Base-by-base conservation (phyloP, 2,797 vertebrate species). In the Acanthornis magna region DNA sequence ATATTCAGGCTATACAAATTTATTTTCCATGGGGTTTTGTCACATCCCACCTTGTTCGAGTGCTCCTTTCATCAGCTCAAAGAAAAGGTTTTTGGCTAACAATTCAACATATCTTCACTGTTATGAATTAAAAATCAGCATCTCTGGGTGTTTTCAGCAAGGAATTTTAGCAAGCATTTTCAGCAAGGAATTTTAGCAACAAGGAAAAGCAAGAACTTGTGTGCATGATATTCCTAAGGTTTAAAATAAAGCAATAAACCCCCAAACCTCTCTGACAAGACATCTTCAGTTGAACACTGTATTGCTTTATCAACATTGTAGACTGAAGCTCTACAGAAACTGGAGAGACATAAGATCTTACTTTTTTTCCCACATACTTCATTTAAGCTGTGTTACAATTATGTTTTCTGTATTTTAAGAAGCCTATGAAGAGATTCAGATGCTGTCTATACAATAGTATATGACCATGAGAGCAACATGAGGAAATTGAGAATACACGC, bases 201-300 rank as follows among this genome's bases (percentile, higher is more conserved):
- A 11, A 61, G 14, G 15, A 76, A 70, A 75, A 50, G 9, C 22
- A 73, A 58, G 27, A 32, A 38, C 29, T 76, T 65, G 9, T 21
- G n/a, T 27, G 19, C 8, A 13, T 32, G 10, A 34, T 47, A 76
- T 58, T 75, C 30, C 30, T 54, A 40, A 30, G 40, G 25, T 40
- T 85, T 60, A 23, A 71, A 81, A 79, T 79, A 48, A 36, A 88
- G 11, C 11, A 85, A 58, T 30, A 43, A 72, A 0, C 7, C 3
- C 8, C 13, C 11, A 57, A 47, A 50, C 20, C 27, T 65, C 22
- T 68, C 23, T 79, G 55, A 48, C 26, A 54, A 87, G 32, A 29
- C 6, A 51, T 23, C 7, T 74, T 91, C 30, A 38, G 2, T 3
- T 65, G n/a, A 75, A 67, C 6, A 13, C 0, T 2, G 7, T 43